These are phyloP conservation scores for Patella caerulea DNA, from an alignment of 2,888 invertebrate species.

Conservation along the genomic window DNA sequence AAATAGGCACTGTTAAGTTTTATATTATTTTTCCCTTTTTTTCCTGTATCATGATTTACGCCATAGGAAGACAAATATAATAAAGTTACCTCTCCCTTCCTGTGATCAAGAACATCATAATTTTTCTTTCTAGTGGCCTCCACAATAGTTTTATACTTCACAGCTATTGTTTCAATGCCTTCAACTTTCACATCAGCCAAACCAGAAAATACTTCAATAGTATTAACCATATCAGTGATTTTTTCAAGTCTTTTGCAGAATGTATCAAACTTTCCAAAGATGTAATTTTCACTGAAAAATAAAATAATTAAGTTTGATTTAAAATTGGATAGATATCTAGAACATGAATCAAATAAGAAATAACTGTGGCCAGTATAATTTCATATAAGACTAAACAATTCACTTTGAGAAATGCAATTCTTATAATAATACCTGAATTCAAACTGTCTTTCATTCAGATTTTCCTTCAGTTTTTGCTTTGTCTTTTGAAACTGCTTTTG, in stretches of 20 bases:
- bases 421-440: slow-evolving; percentile 77
- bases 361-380: no score
- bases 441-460: slow-evolving; percentile 83
- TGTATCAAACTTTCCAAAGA: slow-evolving; percentile 96
- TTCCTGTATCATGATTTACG: no score
- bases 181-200: slow-evolving; percentile 79
- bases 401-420: no score
- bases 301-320: background rate
- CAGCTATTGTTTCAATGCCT: slow-evolving; percentile 77
- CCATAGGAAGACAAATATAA: no score
- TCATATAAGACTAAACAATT: no score
- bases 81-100: slow-evolving; percentile 79
- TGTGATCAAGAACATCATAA: slow-evolving; percentile 93
- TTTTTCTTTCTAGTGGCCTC: slow-evolving; percentile 86
- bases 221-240: slow-evolving; percentile 89
- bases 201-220: slow-evolving; percentile 87
- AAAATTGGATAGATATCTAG: no score
- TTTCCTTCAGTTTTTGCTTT: slow-evolving; percentile 80
- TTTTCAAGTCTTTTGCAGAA: slow-evolving; percentile 91
- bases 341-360: no score
- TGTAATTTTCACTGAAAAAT: slow-evolving; percentile 87
- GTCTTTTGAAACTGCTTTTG: slow-evolving; percentile 81
- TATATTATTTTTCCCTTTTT: no score
- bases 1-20: no score
- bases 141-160: slow-evolving; percentile 87